phyloP scores from a whole-genome alignment of 2,113 vertebrate genomes.

The Elephas maximus region DNA sequence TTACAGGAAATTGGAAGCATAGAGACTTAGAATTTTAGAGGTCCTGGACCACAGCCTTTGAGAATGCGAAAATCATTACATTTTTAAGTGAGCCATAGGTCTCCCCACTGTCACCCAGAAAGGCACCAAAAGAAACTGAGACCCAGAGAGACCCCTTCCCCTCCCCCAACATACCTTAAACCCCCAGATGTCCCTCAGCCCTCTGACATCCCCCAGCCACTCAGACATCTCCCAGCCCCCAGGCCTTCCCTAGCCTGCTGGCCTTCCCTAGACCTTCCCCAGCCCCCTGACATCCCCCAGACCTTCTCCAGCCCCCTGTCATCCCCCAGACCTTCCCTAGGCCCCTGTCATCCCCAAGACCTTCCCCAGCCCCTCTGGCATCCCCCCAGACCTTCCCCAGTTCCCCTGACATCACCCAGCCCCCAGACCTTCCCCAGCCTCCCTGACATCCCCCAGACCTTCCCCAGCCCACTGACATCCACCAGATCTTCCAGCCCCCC shows the following conservation, averaged over 20 bases:
- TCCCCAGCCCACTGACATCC: too few relatives aligned
- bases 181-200: too few relatives aligned
- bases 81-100: background rate
- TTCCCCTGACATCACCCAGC: too few relatives aligned
- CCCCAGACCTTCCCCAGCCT: background rate
- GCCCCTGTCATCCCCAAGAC: too few relatives aligned
- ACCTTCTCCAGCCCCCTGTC: too few relatives aligned
- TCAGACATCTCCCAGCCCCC: background rate
- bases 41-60: background rate
- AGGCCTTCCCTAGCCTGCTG: background rate
- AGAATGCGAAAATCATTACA: background rate
- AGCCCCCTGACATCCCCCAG: background rate
- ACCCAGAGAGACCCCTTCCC: background rate
- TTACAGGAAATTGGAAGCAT: background rate
- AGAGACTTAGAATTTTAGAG: background rate
- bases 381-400: too few relatives aligned
- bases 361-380: too few relatives aligned
- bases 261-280: background rate
- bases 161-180: background rate
- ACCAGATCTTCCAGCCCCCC: background rate
- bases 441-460: too few relatives aligned
- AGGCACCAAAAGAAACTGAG: background rate
- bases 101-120: background rate
- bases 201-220: background rate
- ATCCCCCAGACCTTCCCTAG: too few relatives aligned